Evolutionary conservation across 2,113 vertebrate genomes (phyloP), one percentile per base, ranked within the genome.

Genomic region (human): DNA sequence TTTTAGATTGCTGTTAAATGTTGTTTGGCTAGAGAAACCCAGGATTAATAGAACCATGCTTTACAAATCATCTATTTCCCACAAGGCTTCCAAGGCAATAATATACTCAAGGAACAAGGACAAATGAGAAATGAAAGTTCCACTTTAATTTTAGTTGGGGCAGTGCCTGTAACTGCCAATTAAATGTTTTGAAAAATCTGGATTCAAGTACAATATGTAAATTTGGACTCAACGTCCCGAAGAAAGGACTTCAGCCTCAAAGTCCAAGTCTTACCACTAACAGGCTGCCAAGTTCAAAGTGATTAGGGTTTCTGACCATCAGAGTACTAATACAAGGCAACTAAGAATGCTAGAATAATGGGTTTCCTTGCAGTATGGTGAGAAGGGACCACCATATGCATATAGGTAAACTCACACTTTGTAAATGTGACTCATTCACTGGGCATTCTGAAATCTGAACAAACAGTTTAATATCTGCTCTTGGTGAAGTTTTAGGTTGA

Each of bases 31-130:
- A 57, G 35, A 90, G 48, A 61, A 92, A 61, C 32, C 50, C 68
- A 87, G n/a, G 10, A 75, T 61, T 43, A 43, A 52, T 79, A 79
- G 61, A 93, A 68, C 16, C 13, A 25, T 68, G 68, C 55, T 48
- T 96, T 93, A 89, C 57, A 92, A 72, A 92, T 95, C 61, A 92
- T n/a, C 38, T 45, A 3, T 83, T 95, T 87, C 43, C 50, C 25
- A 70, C 40, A 27, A 90, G 61, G 22, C 55, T 92, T 94, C 68
- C 76, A 68, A 95, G 45, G 55, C 22, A 92, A 84, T 61, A 84
- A 52, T 50, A 82, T 4, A 76, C 25, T 87, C 40, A 66, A 17
- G 2, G 16, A 92, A 84, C n/a, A 83, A 64, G 12, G 80, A 68
- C 4, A 78, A 95, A 80, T 95, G 75, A 78, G 35, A 90, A 87